Evolutionary conservation across 2,113 vertebrate genomes (phyloP).

Genomic region (Plestiodon gilberti): DNA sequence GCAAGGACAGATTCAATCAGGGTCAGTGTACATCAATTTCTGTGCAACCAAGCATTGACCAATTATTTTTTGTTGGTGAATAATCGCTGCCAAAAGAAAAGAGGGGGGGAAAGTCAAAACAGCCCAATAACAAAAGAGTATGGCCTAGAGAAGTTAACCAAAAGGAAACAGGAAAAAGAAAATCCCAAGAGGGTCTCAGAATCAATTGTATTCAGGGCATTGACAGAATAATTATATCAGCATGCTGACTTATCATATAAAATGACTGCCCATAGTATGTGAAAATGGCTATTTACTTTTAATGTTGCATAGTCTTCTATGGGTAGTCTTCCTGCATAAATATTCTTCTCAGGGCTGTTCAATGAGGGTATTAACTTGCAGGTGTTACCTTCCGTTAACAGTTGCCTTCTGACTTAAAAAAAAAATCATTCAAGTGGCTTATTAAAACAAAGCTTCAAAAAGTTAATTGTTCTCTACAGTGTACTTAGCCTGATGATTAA

Average conservation of each 20-base stretch:
- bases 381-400: neutral
- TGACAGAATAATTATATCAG: neutral
- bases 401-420: neutral
- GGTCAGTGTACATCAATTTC: neutral
- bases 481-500: neutral
- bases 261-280: neutral
- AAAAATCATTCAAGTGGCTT: neutral
- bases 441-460: neutral
- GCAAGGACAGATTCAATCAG: conserved; percentile 5
- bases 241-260: neutral
- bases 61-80: neutral
- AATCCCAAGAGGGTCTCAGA: neutral
- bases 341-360: neutral
- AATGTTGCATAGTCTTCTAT: neutral
- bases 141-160: neutral
- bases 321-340: neutral
- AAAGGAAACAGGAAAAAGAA: neutral
- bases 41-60: neutral
- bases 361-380: neutral
- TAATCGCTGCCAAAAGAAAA: neutral
- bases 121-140: neutral
- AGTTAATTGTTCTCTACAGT: neutral
- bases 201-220: neutral
- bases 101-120: neutral
- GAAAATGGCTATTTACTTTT: neutral